phyloP scores from a whole-genome alignment of 2,113 vertebrate genomes.

The Cyprinodon tularosa region DNA sequence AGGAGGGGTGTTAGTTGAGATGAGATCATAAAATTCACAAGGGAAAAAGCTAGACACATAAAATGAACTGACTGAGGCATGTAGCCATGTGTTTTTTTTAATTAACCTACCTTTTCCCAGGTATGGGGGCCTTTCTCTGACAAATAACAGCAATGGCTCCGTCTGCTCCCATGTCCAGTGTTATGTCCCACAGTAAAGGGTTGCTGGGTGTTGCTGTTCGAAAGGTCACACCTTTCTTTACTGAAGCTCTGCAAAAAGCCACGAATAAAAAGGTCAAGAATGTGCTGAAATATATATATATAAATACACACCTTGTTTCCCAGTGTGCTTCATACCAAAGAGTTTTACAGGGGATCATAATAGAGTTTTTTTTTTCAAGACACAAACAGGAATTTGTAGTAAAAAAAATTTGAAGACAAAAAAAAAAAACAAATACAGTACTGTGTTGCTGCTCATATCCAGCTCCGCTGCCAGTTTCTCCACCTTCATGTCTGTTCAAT shows the following conservation, averaged over 20 bases:
- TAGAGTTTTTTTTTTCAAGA: neutral
- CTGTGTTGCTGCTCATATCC: neutral
- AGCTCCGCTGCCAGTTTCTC: neutral
- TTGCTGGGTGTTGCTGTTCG: slow-evolving; percentile 84
- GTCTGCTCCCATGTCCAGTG: slow-evolving; percentile 74
- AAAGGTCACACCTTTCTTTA: slow-evolving; percentile 87
- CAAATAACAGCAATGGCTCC: slow-evolving; percentile 84
- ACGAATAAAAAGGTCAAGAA: slow-evolving; percentile 50
- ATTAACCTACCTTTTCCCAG: slow-evolving; percentile 78
- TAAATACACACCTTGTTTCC: neutral
- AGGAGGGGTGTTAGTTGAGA: slow-evolving; percentile 5
- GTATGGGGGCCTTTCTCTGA: slow-evolving; percentile 78
- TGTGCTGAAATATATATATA: neutral
- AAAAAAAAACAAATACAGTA: too few relatives aligned
- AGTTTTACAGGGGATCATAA: neutral
- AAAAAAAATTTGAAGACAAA: too few relatives aligned
- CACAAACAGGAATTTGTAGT: neutral
- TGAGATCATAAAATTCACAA: neutral
- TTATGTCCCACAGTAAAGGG: slow-evolving; percentile 86
- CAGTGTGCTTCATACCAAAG: neutral
- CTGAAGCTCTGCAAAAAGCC: slow-evolving; percentile 82
- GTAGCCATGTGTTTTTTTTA: slow-evolving; percentile 4
- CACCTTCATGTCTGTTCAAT: slow-evolving; percentile 7
- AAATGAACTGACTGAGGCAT: neutral
- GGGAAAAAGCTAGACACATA: neutral